Conservation (phyloP, 92 coral and sea anemone species). For the Plumapathes pennacea region DNA sequence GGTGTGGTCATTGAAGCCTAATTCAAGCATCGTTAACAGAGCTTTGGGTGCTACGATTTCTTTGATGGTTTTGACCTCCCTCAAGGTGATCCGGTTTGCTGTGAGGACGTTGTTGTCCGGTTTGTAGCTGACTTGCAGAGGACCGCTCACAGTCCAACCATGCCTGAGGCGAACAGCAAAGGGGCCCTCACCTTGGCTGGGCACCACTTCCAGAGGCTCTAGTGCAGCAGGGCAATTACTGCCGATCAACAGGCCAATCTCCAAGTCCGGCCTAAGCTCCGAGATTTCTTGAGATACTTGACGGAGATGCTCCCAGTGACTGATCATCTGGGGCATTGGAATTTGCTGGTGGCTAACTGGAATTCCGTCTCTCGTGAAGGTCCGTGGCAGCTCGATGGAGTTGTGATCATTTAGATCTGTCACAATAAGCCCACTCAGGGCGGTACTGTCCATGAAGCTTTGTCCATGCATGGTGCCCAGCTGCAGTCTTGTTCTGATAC, state of each 20-base stretch:
- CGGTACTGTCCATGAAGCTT: slow-evolving; percentile 31
- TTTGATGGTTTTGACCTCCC: slow-evolving; percentile 39
- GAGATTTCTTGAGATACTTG: slow-evolving; percentile 32
- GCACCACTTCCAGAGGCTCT: slow-evolving; percentile 54
- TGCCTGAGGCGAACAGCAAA: slow-evolving; percentile 45
- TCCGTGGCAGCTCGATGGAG: slow-evolving; percentile 32
- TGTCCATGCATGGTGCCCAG: slow-evolving; percentile 64
- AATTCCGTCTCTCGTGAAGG: slow-evolving; percentile 37
- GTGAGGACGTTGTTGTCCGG: not conserved
- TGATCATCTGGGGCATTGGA: slow-evolving; percentile 30
- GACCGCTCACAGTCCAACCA: slow-evolving; percentile 53
- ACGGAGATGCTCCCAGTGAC: slow-evolving; percentile 53
- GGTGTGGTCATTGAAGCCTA: slow-evolving; percentile 50
- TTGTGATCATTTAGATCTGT: slow-evolving; percentile 12
- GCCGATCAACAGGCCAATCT: slow-evolving; percentile 47
- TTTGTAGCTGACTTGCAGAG: slow-evolving; percentile 1
- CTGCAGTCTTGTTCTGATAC: slow-evolving; percentile 23
- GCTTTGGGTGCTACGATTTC: slow-evolving; percentile 37
- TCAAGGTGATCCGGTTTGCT: slow-evolving; percentile 14
- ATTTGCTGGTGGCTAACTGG: slow-evolving; percentile 20
- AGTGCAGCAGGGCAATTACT: slow-evolving; percentile 54
- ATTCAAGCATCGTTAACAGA: slow-evolving; percentile 26
- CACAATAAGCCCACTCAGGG: slow-evolving; percentile 27
- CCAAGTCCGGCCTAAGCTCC: slow-evolving; percentile 4
- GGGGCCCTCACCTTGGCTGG: slow-evolving; percentile 55